Evolutionary conservation across 1,140 invertebrate species (phyloP).

Genomic region (Homalodisca vitripennis): DNA sequence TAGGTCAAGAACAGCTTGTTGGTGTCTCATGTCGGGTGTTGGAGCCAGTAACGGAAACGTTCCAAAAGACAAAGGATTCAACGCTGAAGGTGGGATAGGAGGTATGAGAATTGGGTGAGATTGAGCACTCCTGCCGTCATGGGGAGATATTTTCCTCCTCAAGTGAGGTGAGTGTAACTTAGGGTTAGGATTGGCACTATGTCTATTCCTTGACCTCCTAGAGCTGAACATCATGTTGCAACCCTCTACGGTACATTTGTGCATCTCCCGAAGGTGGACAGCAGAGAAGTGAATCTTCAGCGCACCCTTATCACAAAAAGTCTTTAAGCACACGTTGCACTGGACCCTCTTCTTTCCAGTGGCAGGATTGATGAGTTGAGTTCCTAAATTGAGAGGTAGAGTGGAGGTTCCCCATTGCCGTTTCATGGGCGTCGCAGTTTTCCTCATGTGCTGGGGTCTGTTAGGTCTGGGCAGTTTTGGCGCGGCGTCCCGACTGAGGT

Average conservation of each 20-base stretch:
- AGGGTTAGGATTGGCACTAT: constrained; percentile 97
- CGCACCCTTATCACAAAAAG: constrained; percentile 99
- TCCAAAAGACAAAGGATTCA: constrained; percentile 69
- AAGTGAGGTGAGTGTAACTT: constrained; percentile 96
- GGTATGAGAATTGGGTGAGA: constrained; percentile 76
- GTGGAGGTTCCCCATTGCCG: constrained; percentile 77
- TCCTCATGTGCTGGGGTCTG: constrained; percentile 54
- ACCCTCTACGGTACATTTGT: constrained; percentile 97
- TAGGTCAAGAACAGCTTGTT: constrained; percentile 61
- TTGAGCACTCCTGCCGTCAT: constrained; percentile 86
- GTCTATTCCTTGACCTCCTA: constrained; percentile 89
- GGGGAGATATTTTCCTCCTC: constrained; percentile 87
- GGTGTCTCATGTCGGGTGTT: constrained; percentile 66
- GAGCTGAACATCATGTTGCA: constrained; percentile 99
- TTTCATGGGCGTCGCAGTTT: constrained; percentile 85
- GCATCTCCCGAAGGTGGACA: constrained; percentile 98
- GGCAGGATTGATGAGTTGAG: constrained; percentile 86
- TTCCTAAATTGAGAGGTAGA: constrained; percentile 82
- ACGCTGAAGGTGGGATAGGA: constrained; percentile 62
- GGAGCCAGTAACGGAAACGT: constrained; percentile 71
- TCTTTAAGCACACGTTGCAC: constrained; percentile 97
- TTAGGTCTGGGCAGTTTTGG: constrained; percentile 38
- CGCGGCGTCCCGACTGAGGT: constrained; percentile 57
- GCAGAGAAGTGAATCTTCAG: constrained; percentile 99
- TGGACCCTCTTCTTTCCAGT: constrained; percentile 96